Conservation (phyloP, 2,113 vertebrate species). For the Callorhinus ursinus region DNA sequence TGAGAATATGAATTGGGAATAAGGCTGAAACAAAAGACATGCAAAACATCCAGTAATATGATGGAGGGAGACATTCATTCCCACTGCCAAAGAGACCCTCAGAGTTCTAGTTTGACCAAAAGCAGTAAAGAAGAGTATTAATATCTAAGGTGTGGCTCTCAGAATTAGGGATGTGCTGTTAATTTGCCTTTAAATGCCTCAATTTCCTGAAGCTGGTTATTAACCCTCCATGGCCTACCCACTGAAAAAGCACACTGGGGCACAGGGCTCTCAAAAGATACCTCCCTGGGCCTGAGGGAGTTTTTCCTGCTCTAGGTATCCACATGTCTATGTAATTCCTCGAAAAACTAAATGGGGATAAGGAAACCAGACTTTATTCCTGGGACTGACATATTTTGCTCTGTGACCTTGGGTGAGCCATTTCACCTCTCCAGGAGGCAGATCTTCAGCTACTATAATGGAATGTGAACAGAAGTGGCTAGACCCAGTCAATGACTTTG, state of each 20-base stretch:
- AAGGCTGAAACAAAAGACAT: not conserved
- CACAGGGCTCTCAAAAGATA: not conserved
- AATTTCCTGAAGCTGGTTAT: not conserved
- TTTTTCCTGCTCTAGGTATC: not conserved
- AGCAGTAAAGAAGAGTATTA: not conserved
- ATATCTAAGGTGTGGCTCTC: not conserved
- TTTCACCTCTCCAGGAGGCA: not conserved
- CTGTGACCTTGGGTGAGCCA: not conserved
- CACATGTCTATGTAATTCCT: not conserved
- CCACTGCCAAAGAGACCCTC: not conserved
- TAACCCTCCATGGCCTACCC: not conserved
- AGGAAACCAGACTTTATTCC: not conserved
- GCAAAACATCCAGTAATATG: rapidly evolving
- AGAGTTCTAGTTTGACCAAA: not conserved
- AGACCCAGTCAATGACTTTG: not conserved
- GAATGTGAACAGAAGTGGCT: no score
- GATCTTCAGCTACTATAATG: not conserved
- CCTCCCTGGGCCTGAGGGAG: not conserved
- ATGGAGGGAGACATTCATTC: not conserved
- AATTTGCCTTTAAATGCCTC: not conserved
- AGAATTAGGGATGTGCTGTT: not conserved
- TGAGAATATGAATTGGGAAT: not conserved
- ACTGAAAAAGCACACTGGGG: not conserved
- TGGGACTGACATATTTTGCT: not conserved
- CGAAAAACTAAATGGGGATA: not conserved